Percentiles rank a stretch among this genome's conserved stretches.
Conservation (phyloP, 2,113 vertebrate species). For the Oryzias javanicus region DNA sequence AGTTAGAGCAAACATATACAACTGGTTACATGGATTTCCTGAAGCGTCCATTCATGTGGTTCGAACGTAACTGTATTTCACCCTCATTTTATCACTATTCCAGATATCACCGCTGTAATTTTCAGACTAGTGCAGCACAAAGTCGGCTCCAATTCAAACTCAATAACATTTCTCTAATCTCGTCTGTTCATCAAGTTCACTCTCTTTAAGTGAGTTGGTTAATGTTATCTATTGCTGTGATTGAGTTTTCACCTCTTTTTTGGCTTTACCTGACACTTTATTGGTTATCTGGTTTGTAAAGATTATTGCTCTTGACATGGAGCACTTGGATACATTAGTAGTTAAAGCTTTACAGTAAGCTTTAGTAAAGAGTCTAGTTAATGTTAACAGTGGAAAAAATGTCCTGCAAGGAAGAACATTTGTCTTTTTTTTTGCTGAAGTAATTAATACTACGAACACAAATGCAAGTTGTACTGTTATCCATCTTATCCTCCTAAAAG, state of each 20-base stretch:
- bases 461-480: slow-evolving; percentile 60
- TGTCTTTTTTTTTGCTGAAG: slow-evolving; percentile 51
- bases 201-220: slow-evolving; percentile 78
- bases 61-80: slow-evolving; percentile 65
- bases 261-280: slow-evolving; percentile 92
- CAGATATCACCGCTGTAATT: slow-evolving; percentile 65
- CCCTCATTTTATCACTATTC: slow-evolving; percentile 63
- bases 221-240: slow-evolving; percentile 91
- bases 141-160: slow-evolving; percentile 79
- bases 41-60: slow-evolving; percentile 44
- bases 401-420: slow-evolving; percentile 46
- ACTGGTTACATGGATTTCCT: slow-evolving; percentile 65
- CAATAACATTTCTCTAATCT: slow-evolving; percentile 75
- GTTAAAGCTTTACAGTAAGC: slow-evolving; percentile 66
- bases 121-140: slow-evolving; percentile 72
- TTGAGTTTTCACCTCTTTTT: slow-evolving; percentile 98
- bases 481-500: slow-evolving; percentile 70
- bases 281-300: slow-evolving; percentile 96
- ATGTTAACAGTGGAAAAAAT: slow-evolving; percentile 40
- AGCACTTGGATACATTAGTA: slow-evolving; percentile 79
- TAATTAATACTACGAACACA: slow-evolving; percentile 54
- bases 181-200: slow-evolving; percentile 78
- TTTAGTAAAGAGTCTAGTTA: slow-evolving; percentile 62
- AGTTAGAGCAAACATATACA: slow-evolving; percentile 60
- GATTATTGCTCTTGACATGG: slow-evolving; percentile 86